Evolutionary conservation across 2,113 vertebrate genomes (phyloP), one percentile per base, ranked within the genome.

Genomic region (Dendropsophus ebraccatus): DNA sequence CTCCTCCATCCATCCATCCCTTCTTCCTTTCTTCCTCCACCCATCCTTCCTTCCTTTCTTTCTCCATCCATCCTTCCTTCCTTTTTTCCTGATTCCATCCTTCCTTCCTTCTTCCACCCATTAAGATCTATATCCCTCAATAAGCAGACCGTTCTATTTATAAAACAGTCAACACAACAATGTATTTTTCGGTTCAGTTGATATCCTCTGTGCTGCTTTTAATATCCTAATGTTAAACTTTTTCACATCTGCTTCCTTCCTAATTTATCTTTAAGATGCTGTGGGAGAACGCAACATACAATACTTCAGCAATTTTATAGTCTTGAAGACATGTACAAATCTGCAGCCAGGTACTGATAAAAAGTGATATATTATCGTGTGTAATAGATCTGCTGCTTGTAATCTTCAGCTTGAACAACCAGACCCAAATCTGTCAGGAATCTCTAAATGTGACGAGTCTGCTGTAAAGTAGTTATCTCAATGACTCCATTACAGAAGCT

Each of bases 371-470:
- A 58, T 56, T n/a, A 47, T 35, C 13, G n/a, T 25, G 37, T 45
- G 62, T 73, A 74, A 60, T 60, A 74, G 84, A 86, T 58, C 65
- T 81, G 70, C 79, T 14, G 37, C 80, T 58, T 81, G 84, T 58
- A 86, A 81, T 86, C 76, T 86, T 81, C 84, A 60, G n/a, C 28
- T 62, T 49, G 60, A 65, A 75, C 30, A 79, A 50, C 50, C 62
- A 73, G 84, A 67, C 84, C 84, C 52, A 81, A 73, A 86, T 80
- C 77, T 86, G 76, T 70, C 84, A 81, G 28, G 49, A 25, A 81
- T 86, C 84, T 86, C 25, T 16, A 54, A 62, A 52, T 60, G 72
- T n/a, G 41, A 78, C 73, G 54, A 72, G 58, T 69, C 65, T 35
- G 65, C 65, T 69, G 30, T 69, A 69, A 37, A 60, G 84, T 17